Evolutionary conservation across 2,113 vertebrate genomes (phyloP).

Genomic region (Arothron firmamentum): DNA sequence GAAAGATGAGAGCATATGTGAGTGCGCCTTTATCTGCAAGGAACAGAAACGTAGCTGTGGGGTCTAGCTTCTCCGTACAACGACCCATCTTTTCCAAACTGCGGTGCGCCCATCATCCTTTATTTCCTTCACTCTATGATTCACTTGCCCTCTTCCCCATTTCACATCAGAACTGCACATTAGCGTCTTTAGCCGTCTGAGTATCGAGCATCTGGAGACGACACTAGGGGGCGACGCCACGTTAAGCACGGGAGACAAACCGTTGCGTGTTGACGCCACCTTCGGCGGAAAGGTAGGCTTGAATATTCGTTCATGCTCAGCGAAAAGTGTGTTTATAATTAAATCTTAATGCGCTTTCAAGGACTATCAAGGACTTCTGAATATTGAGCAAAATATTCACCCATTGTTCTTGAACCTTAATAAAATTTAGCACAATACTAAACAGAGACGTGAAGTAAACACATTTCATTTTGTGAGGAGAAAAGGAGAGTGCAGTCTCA

Average conservation of each 20-base stretch:
- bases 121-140: constrained; percentile 1
- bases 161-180: constrained; percentile 11
- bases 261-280: neutral
- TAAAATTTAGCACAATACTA: constrained; percentile 15
- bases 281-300: constrained; percentile 1
- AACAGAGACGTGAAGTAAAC: no score
- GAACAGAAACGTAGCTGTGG: constrained; percentile 52
- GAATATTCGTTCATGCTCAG: neutral
- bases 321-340: constrained; percentile 23
- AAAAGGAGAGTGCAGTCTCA: constrained; percentile 16
- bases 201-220: constrained; percentile 40
- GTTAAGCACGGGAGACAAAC: constrained; percentile 15
- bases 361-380: constrained; percentile 28
- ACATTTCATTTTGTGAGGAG: constrained; percentile 17
- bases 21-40: constrained; percentile 52
- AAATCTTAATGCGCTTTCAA: constrained; percentile 37
- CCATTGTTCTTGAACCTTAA: constrained; percentile 21
- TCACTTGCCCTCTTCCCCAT: constrained; percentile 12
- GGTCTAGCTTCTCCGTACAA: constrained; percentile 17
- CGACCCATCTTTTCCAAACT: constrained; percentile 26
- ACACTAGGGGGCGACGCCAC: constrained; percentile 33
- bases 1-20: constrained; percentile 15
- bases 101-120: constrained; percentile 3
- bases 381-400: constrained; percentile 42
- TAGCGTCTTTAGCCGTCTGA: constrained; percentile 24